A percentile compares a stretch with the other conserved stretches of the same genome.
phyloP scores from a whole-genome alignment of 2,888 invertebrate species.

The Dendrolimus pini region DNA sequence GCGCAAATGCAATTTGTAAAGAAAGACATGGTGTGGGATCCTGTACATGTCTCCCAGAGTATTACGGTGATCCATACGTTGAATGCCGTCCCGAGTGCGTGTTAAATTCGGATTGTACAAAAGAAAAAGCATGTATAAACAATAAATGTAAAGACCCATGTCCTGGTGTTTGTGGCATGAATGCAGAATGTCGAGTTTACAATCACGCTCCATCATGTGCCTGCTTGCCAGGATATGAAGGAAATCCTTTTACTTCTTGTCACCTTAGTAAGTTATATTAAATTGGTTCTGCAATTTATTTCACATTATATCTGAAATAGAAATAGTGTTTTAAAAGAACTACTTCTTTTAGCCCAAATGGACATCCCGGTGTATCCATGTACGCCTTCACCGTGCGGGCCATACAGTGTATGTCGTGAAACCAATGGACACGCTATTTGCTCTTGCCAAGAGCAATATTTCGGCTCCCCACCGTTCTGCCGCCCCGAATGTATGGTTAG shows the following conservation, averaged over 20 bases:
- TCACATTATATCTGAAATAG: background rate
- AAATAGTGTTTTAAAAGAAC: background rate
- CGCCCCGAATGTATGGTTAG: conserved; percentile 89
- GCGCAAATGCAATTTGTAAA: conserved; percentile 89
- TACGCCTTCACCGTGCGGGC: conserved; percentile 84
- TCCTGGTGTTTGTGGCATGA: conserved; percentile 87
- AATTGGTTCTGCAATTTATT: background rate
- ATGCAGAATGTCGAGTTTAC: conserved; percentile 88
- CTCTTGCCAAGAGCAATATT: conserved; percentile 86
- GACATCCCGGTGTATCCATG: conserved; percentile 72
- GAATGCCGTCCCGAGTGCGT: conserved; percentile 93
- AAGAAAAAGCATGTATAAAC: conserved; percentile 85
- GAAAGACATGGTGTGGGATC: conserved; percentile 88
- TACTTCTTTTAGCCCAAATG: conserved; percentile 43
- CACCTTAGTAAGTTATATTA: conserved; percentile 61
- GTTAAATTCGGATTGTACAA: conserved; percentile 89
- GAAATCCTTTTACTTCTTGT: conserved; percentile 87
- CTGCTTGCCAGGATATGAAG: conserved; percentile 84
- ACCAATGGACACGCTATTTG: conserved; percentile 86
- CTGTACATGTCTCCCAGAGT: conserved; percentile 88
- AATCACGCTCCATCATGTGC: conserved; percentile 89
- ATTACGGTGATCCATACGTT: conserved; percentile 90
- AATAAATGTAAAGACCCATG: conserved; percentile 92
- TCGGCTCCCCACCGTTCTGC: conserved; percentile 87
- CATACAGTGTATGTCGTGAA: conserved; percentile 86